Percentiles rank a stretch among this genome's conserved stretches.
These are phyloP conservation scores for Osedax fenrisi DNA, from an alignment of 2,888 invertebrate genomes.

Conservation along the genomic window DNA sequence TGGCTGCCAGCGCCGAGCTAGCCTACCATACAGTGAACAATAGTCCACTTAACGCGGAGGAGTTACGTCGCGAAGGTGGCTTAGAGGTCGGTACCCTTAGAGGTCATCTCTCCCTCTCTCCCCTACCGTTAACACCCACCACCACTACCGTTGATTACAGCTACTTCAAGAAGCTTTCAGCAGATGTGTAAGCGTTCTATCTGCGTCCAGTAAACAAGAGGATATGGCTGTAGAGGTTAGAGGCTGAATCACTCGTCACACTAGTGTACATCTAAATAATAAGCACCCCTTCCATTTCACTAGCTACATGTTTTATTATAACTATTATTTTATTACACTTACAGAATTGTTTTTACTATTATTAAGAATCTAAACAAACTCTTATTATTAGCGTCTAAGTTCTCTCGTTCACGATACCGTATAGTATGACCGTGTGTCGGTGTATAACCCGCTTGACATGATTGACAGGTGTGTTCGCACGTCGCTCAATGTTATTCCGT, in stretches of 20 bases:
- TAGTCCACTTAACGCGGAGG: conserved; percentile 92
- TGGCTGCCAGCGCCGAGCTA: conserved; percentile 69
- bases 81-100: conserved; percentile 59
- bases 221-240: conserved; percentile 71
- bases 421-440: too few relatives aligned
- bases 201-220: conserved; percentile 62
- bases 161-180: conserved; percentile 74
- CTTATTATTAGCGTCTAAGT: too few relatives aligned
- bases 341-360: too few relatives aligned
- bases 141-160: conserved; percentile 40
- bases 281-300: too few relatives aligned
- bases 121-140: neutral
- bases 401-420: too few relatives aligned
- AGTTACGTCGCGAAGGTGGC: conserved; percentile 81
- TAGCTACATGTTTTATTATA: too few relatives aligned
- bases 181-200: conserved; percentile 81
- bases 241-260: neutral
- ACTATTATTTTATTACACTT: too few relatives aligned
- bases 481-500: conserved; percentile 86
- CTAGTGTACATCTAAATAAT: neutral
- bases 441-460: too few relatives aligned
- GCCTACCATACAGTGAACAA: conserved; percentile 91
- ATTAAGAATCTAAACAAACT: too few relatives aligned
- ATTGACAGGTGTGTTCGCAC: conserved; percentile 73
- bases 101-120: neutral